phyloP scores from a whole-genome alignment of 2,888 invertebrate genomes.

The Lycaena phlaeas region DNA sequence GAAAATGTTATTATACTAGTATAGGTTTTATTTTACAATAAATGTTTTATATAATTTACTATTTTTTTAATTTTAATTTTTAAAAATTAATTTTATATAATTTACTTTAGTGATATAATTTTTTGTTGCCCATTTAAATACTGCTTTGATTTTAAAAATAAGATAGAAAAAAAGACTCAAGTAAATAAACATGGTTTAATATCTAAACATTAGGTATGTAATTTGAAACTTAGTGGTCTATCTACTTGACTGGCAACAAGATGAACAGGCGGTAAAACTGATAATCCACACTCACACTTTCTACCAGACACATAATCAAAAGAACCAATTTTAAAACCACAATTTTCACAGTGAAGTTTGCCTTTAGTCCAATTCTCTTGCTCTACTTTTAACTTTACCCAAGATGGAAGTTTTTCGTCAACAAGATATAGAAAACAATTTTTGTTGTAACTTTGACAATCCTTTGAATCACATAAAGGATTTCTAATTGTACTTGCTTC shows the following conservation, averaged over 20 bases:
- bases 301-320: constrained; percentile 78
- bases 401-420: constrained; percentile 71
- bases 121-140: too few relatives aligned
- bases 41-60: constrained; percentile 2
- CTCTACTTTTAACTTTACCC: constrained; percentile 69
- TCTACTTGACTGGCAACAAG: constrained; percentile 78
- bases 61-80: too few relatives aligned
- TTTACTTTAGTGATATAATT: too few relatives aligned
- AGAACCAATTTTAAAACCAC: constrained; percentile 75
- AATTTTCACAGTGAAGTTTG: constrained; percentile 76
- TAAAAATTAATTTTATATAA: too few relatives aligned
- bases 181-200: too few relatives aligned
- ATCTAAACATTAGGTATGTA: too few relatives aligned
- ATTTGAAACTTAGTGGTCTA: constrained; percentile 33
- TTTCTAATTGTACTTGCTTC: constrained; percentile 22
- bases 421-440: constrained; percentile 59
- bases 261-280: constrained; percentile 73
- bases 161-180: too few relatives aligned
- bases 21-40: too few relatives aligned
- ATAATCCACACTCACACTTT: constrained; percentile 73
- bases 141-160: too few relatives aligned
- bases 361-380: constrained; percentile 77
- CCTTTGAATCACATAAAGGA: constrained; percentile 25
- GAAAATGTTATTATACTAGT: too few relatives aligned
- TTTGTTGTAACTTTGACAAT: constrained; percentile 40